Evolutionary conservation across 2,888 invertebrate species (phyloP), one percentile per base, ranked within the genome.

Genomic region (Octodonta nipae): DNA sequence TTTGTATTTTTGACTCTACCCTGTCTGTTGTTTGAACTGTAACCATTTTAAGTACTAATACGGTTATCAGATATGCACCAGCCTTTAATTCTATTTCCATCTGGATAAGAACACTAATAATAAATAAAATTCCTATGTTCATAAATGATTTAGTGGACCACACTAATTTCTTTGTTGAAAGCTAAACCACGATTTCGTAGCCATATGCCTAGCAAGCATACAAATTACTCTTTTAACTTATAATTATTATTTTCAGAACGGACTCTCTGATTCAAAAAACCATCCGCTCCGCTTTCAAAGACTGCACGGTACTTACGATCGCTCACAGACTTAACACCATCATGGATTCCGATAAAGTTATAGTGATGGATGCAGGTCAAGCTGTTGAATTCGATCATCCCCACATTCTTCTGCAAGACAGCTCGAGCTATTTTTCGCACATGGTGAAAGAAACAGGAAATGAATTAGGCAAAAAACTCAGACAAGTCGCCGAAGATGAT

Each of bases 251-350:
- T 65, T 63, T 27, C 54, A 79, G 78, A 44, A 84, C 84, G 24
- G 84, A 84, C 50, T 71, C 68, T 1, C 56, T 84, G n/a, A 85
- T 85, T 39, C 85, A 85, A 53, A 67, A 65, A 20, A 79, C 82
- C 1, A 84, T 85, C 36, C 65, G 82, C 34, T 67, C 65, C 31
- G 80, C 80, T 54, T 85, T 85, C 53, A 68, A 67, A 2, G 65
- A 73, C 13, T 84, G 83, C 55, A 84, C 84, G 1, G 84, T 86
- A 13, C 67, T 86, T 16, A 85, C 85, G 1, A 81, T 86, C 26
- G 86, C 86, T 15, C 85, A 86, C 60, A 32, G 86, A 25, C 67
- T 87, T 4, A 76, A 86, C 51, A 86, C 86, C 0, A 78, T 87
- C 30, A 84, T 86, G 78, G 85, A 87, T 32, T 81, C 79, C 0